These are phyloP conservation scores for Rhagoletis zephyria DNA, from an alignment of 1,140 invertebrate species.

Conservation along the genomic window DNA sequence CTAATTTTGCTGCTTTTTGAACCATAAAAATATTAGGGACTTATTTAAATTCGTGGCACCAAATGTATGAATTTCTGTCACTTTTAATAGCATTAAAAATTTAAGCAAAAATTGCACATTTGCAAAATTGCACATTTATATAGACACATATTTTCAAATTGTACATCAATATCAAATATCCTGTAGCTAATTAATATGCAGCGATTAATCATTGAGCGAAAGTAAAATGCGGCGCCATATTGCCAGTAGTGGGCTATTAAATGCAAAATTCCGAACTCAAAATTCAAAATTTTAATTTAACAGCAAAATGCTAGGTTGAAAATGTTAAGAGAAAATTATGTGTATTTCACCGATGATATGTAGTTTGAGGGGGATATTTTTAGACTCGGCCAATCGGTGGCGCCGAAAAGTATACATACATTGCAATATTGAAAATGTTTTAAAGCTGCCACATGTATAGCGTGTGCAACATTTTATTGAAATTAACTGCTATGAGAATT, in stretches of 20 bases:
- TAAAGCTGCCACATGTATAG: neutral
- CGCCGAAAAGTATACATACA: no score
- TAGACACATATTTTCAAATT: neutral
- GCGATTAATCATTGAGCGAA: neutral
- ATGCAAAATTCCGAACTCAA: neutral
- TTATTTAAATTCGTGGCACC: neutral
- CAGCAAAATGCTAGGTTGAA: no score
- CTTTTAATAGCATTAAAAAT: conserved; percentile 10
- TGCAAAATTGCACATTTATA: neutral
- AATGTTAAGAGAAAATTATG: no score
- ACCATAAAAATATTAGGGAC: neutral
- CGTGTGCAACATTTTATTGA: neutral
- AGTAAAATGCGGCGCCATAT: neutral
- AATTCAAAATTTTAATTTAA: neutral
- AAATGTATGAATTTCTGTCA: neutral
- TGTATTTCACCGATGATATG: no score
- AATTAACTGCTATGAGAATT: neutral
- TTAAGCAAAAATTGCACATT: neutral
- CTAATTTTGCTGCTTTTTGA: no score
- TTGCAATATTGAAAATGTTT: no score
- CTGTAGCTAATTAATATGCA: conserved; percentile 32
- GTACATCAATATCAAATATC: neutral
- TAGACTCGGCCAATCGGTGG: no score
- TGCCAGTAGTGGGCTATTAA: neutral
- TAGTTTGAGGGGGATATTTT: no score